These are phyloP conservation scores for Cheilosia pagana DNA, from an alignment of 2,888 invertebrate genomes.

Conservation along the genomic window DNA sequence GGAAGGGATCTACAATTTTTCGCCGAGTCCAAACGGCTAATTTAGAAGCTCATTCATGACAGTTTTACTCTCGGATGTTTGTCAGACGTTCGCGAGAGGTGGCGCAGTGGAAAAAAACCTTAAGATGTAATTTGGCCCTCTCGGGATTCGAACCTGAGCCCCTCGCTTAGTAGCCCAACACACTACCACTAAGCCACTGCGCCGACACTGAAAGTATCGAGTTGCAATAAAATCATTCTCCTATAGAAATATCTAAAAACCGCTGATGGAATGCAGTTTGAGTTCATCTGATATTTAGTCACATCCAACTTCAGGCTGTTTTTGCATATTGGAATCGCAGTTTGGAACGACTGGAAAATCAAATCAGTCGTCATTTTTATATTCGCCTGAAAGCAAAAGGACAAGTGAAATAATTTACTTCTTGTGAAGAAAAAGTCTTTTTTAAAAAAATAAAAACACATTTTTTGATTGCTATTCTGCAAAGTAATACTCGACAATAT, in stretches of 20 bases:
- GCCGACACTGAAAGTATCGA: too few relatives aligned
- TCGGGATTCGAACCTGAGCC: too few relatives aligned
- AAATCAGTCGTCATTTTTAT: constrained; percentile 72
- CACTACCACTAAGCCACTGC: too few relatives aligned
- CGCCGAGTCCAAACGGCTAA: too few relatives aligned
- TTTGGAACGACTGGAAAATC: constrained; percentile 43
- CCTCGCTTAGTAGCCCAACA: too few relatives aligned
- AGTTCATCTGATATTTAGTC: background rate
- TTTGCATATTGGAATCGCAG: constrained; percentile 24
- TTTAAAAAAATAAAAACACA: background rate
- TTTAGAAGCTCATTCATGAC: too few relatives aligned
- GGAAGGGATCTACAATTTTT: too few relatives aligned
- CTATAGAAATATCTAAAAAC: background rate
- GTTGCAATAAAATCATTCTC: too few relatives aligned
- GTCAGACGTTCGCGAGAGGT: too few relatives aligned
- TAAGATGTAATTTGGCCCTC: too few relatives aligned
- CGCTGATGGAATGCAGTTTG: constrained; percentile 4
- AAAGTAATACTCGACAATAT: background rate
- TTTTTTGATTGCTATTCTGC: background rate
- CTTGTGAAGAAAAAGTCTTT: constrained; percentile 14
- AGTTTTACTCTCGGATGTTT: too few relatives aligned
- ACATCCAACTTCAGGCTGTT: constrained; percentile 62
- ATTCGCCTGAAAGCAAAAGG: constrained; percentile 32
- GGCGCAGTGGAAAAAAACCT: too few relatives aligned
- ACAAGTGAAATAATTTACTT: constrained; percentile 7